A percentile compares a stretch with the other conserved stretches of the same genome.
These are phyloP conservation scores for Psephotus haematonotus DNA, from an alignment of 2,113 vertebrate genomes.

Conservation along the genomic window DNA sequence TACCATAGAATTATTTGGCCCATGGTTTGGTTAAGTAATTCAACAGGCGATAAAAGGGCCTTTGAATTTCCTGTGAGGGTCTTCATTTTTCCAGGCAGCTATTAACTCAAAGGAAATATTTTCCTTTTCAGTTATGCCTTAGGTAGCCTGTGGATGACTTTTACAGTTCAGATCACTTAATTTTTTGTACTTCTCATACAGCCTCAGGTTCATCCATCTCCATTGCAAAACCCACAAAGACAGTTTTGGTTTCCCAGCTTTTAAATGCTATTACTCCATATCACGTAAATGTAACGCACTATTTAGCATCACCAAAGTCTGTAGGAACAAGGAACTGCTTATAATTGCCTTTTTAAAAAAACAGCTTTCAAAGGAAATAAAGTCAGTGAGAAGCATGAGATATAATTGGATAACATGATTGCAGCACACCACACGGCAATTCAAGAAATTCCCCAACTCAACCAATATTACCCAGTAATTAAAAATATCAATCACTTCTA, in stretches of 20 bases:
- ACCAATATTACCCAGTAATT: constrained; percentile 3
- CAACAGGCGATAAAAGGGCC: background rate
- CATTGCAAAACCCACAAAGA: background rate
- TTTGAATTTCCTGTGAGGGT: background rate
- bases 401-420: background rate
- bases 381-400: background rate
- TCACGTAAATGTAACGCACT: background rate
- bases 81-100: background rate
- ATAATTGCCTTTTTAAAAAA: background rate
- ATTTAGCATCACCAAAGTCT: background rate
- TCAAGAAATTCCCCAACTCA: background rate
- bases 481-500: constrained; percentile 40
- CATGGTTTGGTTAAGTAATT: background rate
- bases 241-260: constrained; percentile 7
- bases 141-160: background rate
- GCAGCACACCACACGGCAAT: background rate
- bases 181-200: constrained; percentile 4
- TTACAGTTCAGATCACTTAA: background rate
- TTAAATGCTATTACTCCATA: background rate
- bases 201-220: constrained; percentile 17
- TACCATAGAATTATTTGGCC: background rate
- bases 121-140: background rate
- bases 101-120: constrained; percentile 8
- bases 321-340: background rate
- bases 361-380: constrained; percentile 5